Conservation (phyloP, 1,140 invertebrate genomes). For the Lepidostoma basale region DNA sequence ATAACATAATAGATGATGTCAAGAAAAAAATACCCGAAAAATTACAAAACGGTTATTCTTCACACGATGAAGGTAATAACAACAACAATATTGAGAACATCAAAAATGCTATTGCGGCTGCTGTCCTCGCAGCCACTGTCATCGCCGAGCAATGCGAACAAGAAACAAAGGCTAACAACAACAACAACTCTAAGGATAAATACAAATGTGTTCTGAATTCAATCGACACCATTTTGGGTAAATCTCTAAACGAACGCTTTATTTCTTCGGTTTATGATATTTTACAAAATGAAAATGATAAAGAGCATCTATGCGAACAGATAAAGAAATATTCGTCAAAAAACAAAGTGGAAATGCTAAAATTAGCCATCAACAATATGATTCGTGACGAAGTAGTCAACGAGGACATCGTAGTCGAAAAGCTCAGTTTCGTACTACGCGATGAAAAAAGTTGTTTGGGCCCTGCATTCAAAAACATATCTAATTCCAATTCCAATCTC, state of each 20-base stretch:
- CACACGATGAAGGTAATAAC: slow-evolving; percentile 47
- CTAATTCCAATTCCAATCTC: slow-evolving; percentile 62
- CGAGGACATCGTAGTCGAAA: slow-evolving; percentile 64
- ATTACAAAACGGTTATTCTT: slow-evolving; percentile 44
- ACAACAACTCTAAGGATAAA: slow-evolving; percentile 51
- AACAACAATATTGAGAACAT: slow-evolving; percentile 56
- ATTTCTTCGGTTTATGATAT: slow-evolving; percentile 58
- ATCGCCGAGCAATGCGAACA: slow-evolving; percentile 60
- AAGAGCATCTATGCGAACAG: slow-evolving; percentile 58
- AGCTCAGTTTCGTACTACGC: slow-evolving; percentile 64
- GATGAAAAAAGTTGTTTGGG: slow-evolving; percentile 64
- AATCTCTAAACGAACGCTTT: slow-evolving; percentile 57
- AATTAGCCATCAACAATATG: slow-evolving; percentile 61
- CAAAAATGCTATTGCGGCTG: slow-evolving; percentile 62
- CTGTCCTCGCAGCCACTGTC: slow-evolving; percentile 63
- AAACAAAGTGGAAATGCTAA: slow-evolving; percentile 66
- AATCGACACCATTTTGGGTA: slow-evolving; percentile 58
- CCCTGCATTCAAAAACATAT: slow-evolving; percentile 65
- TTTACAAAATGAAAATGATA: slow-evolving; percentile 58
- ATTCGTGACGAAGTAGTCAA: slow-evolving; percentile 55
- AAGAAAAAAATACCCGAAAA: slow-evolving; percentile 28
- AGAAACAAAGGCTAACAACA: slow-evolving; percentile 56
- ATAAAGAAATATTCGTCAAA: slow-evolving; percentile 57
- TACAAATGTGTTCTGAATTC: slow-evolving; percentile 64
- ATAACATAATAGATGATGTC: slow-evolving; percentile 36